Base-by-base conservation (phyloP, 2,888 invertebrate species). In the Lypha dubia region DNA sequence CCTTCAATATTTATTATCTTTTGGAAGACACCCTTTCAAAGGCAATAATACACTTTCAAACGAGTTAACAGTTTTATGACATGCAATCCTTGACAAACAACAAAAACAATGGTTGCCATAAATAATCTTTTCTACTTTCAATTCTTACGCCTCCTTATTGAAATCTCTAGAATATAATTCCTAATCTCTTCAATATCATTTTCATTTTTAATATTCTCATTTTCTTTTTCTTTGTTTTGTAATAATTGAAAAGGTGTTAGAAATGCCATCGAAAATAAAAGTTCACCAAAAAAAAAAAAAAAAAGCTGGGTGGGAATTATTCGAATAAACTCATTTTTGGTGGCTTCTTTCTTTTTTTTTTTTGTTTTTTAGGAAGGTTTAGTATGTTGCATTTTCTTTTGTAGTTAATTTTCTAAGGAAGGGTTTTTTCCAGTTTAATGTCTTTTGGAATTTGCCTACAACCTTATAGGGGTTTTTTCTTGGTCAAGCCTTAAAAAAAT, bases 81-180 rank as follows among this genome's bases (percentile, higher is more conserved):
- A 87, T 86, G 87, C 87, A 86, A 87, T 87, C 86, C 65, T 81
- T 56, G 35, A 58, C n/a, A 77, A 82, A 80, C 86, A 84, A 85
- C 87, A 86, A 80, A 87, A 84, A 85, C 87, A 86, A 84, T 85
- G 85, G 83, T 82, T 86, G 32, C 79, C 79, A 86, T 81, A 79
- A 77, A 85, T 41, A 85, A 58, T 80, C 65, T 85, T 83, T 86
- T 80, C 80, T 86, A 86, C 83, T 86, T 83, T 84, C 41, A 60
- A 22, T 32, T 73, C 28, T 32, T 81, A 84, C 86, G 86, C 77
- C 76, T 87, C 83, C 81, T 85, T 87, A 87, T 85, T 86, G 86
- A 87, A 85, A 83, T 86, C 62, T 73, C n/a, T 68, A 38, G 67
- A 79, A 41, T 73, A 56, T 68, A 68, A 74, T 68, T 80, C 68